Percentiles rank a stretch among this genome's conserved stretches.
phyloP scores from a whole-genome alignment of 1,140 invertebrate genomes.

The Archegozetes longisetosus region DNA sequence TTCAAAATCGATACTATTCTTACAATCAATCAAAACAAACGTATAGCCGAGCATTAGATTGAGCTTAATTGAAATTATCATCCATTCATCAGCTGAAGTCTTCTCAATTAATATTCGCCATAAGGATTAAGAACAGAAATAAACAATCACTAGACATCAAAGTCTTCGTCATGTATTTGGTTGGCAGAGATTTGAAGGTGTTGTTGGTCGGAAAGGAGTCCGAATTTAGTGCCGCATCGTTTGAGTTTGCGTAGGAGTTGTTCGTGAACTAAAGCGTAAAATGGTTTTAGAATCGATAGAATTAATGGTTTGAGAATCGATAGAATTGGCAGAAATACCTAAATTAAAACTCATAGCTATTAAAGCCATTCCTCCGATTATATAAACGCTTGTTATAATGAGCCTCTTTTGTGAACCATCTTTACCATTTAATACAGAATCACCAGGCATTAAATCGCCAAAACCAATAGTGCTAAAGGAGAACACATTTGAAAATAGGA shows the following conservation, averaged over 20 bases:
- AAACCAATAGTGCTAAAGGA: slow-evolving; percentile 43
- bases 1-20: no score
- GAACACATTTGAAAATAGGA: not conserved
- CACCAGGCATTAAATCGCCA: slow-evolving; percentile 44
- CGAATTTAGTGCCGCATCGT: not conserved
- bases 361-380: slow-evolving; percentile 63
- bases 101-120: no score
- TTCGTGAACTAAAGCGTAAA: not conserved
- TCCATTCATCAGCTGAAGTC: no score
- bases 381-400: slow-evolving; percentile 33
- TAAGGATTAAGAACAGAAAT: no score
- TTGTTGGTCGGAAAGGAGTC: not conserved
- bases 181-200: not conserved
- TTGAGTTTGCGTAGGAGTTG: not conserved
- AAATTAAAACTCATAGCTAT: slow-evolving; percentile 97
- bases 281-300: no score
- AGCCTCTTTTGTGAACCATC: slow-evolving; percentile 28
- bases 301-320: not conserved
- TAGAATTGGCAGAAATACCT: not conserved
- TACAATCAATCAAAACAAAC: no score
- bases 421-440: slow-evolving; percentile 30
- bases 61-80: no score
- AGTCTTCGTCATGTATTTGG: not conserved
- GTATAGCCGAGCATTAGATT: no score
- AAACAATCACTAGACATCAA: not conserved